Percentiles rank a stretch among this genome's conserved stretches.
Conservation (phyloP, 2,797 vertebrate genomes). For the Cossypha niveicapilla region DNA sequence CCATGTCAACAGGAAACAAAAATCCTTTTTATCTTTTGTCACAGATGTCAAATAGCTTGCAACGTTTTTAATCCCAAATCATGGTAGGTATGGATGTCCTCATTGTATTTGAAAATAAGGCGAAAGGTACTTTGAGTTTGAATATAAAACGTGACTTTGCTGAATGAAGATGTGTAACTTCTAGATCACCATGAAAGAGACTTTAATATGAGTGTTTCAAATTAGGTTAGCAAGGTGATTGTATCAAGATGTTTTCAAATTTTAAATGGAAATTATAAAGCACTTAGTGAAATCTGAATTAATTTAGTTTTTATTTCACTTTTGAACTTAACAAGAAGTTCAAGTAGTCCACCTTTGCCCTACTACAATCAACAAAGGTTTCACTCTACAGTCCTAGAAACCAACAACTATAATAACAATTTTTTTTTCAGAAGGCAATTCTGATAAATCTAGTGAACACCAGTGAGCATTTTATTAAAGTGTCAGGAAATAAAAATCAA, state of each 20-base stretch:
- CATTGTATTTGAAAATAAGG: not conserved
- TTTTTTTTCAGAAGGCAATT: not conserved
- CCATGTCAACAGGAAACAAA: not conserved
- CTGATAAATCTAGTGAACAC: not conserved
- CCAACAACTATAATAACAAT: not conserved
- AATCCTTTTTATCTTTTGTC: not conserved
- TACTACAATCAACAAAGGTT: not conserved
- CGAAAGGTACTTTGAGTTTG: not conserved
- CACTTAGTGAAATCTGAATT: not conserved
- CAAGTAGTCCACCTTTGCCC: not conserved
- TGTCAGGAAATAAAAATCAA: slow-evolving; percentile 32
- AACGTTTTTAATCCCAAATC: not conserved
- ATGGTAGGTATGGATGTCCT: not conserved
- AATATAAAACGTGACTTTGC: not conserved
- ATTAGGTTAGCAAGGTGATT: not conserved
- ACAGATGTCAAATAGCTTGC: not conserved
- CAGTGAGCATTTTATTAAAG: not conserved
- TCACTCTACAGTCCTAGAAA: not conserved
- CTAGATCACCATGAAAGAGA: not conserved
- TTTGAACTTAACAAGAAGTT: not conserved
- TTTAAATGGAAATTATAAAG: not conserved
- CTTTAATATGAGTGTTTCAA: not conserved
- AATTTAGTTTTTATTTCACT: not conserved
- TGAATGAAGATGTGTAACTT: not conserved
- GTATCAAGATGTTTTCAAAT: not conserved